Evolutionary conservation across 2,888 invertebrate species (phyloP).

Genomic region (Cataglyphis albicans): DNA sequence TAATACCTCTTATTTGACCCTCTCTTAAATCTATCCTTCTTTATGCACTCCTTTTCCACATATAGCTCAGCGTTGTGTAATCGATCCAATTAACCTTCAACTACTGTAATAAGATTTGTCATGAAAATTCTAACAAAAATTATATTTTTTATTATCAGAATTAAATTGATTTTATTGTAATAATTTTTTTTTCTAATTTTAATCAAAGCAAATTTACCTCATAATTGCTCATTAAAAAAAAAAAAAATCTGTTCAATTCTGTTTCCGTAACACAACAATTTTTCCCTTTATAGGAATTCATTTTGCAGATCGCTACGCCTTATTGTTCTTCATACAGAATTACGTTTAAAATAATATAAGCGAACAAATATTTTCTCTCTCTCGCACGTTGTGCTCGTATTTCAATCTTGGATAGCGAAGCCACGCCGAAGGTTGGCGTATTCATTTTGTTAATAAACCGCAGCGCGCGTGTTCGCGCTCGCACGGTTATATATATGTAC

Average conservation of each 20-base stretch:
- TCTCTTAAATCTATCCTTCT: constrained; percentile 46
- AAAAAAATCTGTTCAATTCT: constrained; percentile 4
- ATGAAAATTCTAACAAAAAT: background rate
- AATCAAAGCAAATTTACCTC: background rate
- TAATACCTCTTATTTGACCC: constrained; percentile 50
- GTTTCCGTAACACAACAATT: background rate
- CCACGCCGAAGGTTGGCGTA: constrained; percentile 69
- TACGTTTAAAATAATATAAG: constrained; percentile 44
- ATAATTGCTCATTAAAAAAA: constrained; percentile 3
- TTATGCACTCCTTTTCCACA: constrained; percentile 34
- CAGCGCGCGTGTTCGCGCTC: constrained; percentile 42
- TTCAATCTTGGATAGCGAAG: constrained; percentile 44
- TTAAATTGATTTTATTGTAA: background rate
- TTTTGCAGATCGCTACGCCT: background rate
- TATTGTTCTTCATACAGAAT: constrained; percentile 22
- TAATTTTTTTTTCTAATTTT: constrained; percentile 5
- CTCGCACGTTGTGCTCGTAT: constrained; percentile 18
- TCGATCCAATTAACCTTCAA: background rate
- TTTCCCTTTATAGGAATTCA: background rate
- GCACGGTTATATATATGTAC: constrained; percentile 41
- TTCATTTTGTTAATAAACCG: constrained; percentile 75
- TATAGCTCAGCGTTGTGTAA: constrained; percentile 42
- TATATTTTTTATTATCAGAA: background rate
- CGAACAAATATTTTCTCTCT: constrained; percentile 13
- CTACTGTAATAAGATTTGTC: background rate